Percentiles rank a stretch among this genome's conserved stretches.
Conservation (phyloP, 2,113 vertebrate genomes). For the Redunca redunca region DNA sequence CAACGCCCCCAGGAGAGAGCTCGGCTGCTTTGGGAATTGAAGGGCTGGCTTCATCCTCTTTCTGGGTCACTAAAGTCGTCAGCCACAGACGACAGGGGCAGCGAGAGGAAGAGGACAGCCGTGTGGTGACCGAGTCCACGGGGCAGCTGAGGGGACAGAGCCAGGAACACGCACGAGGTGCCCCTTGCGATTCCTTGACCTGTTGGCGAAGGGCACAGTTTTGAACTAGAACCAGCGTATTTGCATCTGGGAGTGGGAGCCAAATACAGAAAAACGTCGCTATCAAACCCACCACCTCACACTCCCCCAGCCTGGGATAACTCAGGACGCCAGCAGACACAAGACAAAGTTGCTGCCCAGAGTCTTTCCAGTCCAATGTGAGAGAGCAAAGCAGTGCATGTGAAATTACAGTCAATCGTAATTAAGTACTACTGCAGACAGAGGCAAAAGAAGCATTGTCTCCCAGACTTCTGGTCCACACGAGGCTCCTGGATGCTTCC, state of each 20-base stretch:
- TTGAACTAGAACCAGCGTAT: neutral
- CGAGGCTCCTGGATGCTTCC: neutral
- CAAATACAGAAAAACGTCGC: neutral
- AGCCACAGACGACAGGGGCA: neutral
- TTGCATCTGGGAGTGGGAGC: neutral
- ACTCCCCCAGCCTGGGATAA: too few species aligned
- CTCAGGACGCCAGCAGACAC: neutral
- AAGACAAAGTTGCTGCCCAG: neutral
- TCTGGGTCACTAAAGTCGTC: accelerated
- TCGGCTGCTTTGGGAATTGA: accelerated
- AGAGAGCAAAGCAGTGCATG: neutral
- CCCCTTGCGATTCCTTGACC: neutral
- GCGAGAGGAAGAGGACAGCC: accelerated
- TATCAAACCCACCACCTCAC: neutral
- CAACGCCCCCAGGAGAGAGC: neutral
- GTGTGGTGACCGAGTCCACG: accelerated
- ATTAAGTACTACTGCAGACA: neutral
- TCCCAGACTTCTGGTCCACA: neutral
- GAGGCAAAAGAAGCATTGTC: neutral
- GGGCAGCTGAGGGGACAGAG: neutral
- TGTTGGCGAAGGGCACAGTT: accelerated
- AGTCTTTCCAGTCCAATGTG: too few species aligned
- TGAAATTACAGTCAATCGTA: neutral
- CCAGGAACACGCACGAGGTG: accelerated
- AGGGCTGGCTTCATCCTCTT: neutral